These are phyloP conservation scores for Lutjanus erythropterus DNA, from an alignment of 2,113 vertebrate genomes.

Conservation along the genomic window DNA sequence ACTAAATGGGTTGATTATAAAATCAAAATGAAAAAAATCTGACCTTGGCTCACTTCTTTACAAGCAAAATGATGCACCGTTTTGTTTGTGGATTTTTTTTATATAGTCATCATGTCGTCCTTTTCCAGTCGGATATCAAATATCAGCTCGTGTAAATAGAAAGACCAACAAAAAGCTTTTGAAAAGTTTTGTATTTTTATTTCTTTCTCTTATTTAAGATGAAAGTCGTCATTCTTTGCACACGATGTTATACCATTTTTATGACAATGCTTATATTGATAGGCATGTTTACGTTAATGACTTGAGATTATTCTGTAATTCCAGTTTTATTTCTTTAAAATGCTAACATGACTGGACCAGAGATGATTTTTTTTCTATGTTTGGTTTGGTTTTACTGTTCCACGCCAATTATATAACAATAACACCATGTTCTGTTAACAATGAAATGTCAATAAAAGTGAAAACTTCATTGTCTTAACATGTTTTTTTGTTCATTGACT, in stretches of 20 bases:
- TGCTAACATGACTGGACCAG: constrained; percentile 41
- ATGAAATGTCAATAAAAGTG: constrained; percentile 85
- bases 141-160: constrained; percentile 76
- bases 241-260: constrained; percentile 53
- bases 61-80: constrained; percentile 39
- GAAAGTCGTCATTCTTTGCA: constrained; percentile 62
- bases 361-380: constrained; percentile 55
- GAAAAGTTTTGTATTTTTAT: constrained; percentile 73
- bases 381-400: constrained; percentile 74
- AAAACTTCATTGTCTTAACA: constrained; percentile 43
- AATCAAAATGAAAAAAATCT: constrained; percentile 69
- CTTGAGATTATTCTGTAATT: constrained; percentile 50
- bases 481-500: not conserved
- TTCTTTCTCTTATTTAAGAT: constrained; percentile 65
- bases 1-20: constrained; percentile 76
- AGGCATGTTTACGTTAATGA: constrained; percentile 62
- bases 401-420: constrained; percentile 76
- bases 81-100: constrained; percentile 43
- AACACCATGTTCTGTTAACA: constrained; percentile 81
- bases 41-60: constrained; percentile 49
- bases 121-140: constrained; percentile 42
- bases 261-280: constrained; percentile 57
- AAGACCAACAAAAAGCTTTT: constrained; percentile 48
- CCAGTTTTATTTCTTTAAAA: constrained; percentile 68
- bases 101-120: constrained; percentile 6